Evolutionary conservation across 2,888 invertebrate genomes (phyloP), one percentile per base, ranked within the genome.

Genomic region (Apodemia duryi): DNA sequence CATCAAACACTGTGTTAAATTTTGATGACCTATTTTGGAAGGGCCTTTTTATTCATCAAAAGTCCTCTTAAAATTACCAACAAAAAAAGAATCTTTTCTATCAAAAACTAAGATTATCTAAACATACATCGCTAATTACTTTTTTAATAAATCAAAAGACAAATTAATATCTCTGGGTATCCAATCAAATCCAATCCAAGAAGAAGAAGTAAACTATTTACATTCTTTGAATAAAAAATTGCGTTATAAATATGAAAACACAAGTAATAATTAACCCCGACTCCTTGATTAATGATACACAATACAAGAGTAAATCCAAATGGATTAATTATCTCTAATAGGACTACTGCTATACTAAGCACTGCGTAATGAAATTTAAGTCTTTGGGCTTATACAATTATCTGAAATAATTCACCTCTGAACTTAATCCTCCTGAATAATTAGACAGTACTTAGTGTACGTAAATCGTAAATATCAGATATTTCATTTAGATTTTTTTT

Each of bases 351-450:
- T 32, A 32, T 32, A 32, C 32, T 29, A 6, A 46, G 29, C 10
- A 57, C 29, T 29, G 5, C 57, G 29, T 57, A 57, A 57, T 57
- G 57, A 57, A 57, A 57, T 57, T 13, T 57, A 57, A 57, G 57
- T 57, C 57, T 29, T 13, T 32, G 13, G 46, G 57, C 57, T 57
- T 57, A 57, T 4, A 57, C 57, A 57, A 57, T 57, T 57, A 57
- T 57, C 57, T 32, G 32, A 11, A 57, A 57, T 57, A 57, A 57
- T 57, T 29, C 57, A 11, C 32, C 13, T 57, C 13, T 13, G 2
- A 29, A 57, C 32, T 57, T 57, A 57, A 57, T 57, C 57, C 57
- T 32, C 32, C 32, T 57, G 57, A 57, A 57, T 57, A 57, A 57
- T 29, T 32, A 57, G 32, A 32, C 13, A 13, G 57, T 32, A 10